Evolutionary conservation across 2,888 invertebrate genomes (phyloP).

Genomic region (Eupithecia inturbata): DNA sequence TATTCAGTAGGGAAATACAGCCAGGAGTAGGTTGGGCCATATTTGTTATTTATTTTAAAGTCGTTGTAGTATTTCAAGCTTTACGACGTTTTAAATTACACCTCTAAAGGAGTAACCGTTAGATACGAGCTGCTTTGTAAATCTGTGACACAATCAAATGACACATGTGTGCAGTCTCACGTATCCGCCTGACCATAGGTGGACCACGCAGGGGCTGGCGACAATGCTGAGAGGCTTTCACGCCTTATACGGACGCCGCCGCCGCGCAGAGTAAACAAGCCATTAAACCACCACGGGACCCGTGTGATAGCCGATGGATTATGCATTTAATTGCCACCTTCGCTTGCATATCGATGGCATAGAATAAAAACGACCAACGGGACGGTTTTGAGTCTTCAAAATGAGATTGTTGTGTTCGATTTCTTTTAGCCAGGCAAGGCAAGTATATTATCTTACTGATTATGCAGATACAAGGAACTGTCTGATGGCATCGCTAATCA

Average conservation of each 20-base stretch:
- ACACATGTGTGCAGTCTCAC: conserved; percentile 61
- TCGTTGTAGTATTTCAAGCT: conserved; percentile 3
- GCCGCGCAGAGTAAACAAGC: conserved; percentile 72
- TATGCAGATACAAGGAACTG: background rate
- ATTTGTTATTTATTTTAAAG: background rate
- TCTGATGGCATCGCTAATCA: background rate
- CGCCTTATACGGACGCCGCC: conserved; percentile 73
- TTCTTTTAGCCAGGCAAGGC: conserved; percentile 20
- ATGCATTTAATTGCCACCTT: conserved; percentile 76
- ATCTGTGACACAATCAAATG: conserved; percentile 61
- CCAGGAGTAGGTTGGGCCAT: background rate
- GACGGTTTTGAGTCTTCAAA: conserved; percentile 11
- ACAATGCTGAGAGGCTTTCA: conserved; percentile 81
- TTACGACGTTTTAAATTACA: conserved; percentile 16
- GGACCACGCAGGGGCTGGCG: conserved; percentile 68
- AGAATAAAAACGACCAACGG: conserved; percentile 41
- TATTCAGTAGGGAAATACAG: background rate
- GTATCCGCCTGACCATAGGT: conserved; percentile 64
- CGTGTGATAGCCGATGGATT: conserved; percentile 73
- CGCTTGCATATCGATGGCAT: conserved; percentile 61
- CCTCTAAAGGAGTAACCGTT: conserved; percentile 34
- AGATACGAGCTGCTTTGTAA: conserved; percentile 51
- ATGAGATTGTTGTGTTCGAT: too few species aligned
- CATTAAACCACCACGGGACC: conserved; percentile 69
- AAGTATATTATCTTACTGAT: background rate